These are phyloP conservation scores for Pelusios castaneus DNA, from an alignment of 2,113 vertebrate genomes.

Conservation along the genomic window DNA sequence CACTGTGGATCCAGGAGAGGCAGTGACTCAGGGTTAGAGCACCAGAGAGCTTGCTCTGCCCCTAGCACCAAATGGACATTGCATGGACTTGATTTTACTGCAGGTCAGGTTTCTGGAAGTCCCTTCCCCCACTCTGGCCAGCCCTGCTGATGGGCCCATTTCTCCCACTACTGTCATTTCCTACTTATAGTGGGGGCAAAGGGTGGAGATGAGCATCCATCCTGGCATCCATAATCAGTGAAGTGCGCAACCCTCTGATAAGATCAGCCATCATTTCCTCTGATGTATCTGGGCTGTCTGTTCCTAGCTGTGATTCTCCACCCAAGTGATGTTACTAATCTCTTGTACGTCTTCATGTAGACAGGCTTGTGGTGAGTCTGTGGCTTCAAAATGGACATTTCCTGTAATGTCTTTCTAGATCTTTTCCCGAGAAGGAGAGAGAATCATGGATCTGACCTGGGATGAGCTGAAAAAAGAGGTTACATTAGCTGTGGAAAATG, in stretches of 20 bases:
- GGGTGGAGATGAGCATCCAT: not conserved
- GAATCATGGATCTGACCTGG: conserved; percentile 85
- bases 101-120: not conserved
- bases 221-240: not conserved
- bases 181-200: not conserved
- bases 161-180: not conserved
- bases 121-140: not conserved
- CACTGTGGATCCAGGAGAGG: too few species aligned
- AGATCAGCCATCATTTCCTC: not conserved
- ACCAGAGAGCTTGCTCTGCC: not conserved
- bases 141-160: not conserved
- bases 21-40: not conserved
- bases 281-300: not conserved
- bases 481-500: conserved; percentile 89
- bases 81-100: not conserved
- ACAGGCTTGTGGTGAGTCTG: not conserved
- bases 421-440: conserved; percentile 85
- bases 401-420: conserved; percentile 79
- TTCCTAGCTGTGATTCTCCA: not conserved
- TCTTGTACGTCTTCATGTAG: not conserved
- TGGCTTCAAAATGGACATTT: not conserved
- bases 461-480: conserved; percentile 91
- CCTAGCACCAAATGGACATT: too few species aligned
- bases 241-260: not conserved
- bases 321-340: not conserved